Base-by-base conservation (phyloP, 1,140 invertebrate genomes). In the Meloidogyne floridensis region DNA sequence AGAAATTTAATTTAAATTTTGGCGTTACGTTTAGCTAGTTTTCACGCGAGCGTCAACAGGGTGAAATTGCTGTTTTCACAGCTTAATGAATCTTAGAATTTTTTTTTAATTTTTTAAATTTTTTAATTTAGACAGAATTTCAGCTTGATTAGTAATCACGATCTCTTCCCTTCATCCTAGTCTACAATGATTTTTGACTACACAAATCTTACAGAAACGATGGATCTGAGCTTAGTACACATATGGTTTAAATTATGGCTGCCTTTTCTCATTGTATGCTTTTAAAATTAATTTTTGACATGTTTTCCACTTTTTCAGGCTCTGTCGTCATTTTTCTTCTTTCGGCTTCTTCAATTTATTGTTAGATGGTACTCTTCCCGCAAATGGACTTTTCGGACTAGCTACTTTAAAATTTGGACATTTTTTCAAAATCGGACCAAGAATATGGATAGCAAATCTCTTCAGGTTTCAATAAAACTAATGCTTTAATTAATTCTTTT, bases 331-430 rank as follows among this genome's bases (percentile, higher is more conserved):
- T 83, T 80, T 77, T 5, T 86, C 13, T 85, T 72, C 15, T 86
- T 84, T 53, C 75, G 80, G 18, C 18, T 77, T 10, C 73, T 85
- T 15, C 85, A 86, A 54, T 86, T 65, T 54, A 72, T 77, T 11
- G 86, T 85, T 6, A 51, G 86, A 42, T 87, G 84, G 84, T 87
- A 87, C 75, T 59, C 87, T 15, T 86, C 87, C 77, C 80, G 81
- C 11, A 81, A 84, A 79, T 86, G 85, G 54, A 79, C 80, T 7
- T 86, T 86, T 70, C 80, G 80, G 43, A 86, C 85, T 51, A 73
- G 69, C 70, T 86, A 87, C 71, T 86, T 88, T 70, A 85, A 86
- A 18, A 79, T 78, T 18, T 56, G 77, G 15, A 56, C 54, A 56
- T 32, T 42, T 9, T 11, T 10, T 13, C n/a, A 15, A 78, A 59